phyloP scores from a whole-genome alignment of 2,113 vertebrate species.

The Dasyornis broadbenti region DNA sequence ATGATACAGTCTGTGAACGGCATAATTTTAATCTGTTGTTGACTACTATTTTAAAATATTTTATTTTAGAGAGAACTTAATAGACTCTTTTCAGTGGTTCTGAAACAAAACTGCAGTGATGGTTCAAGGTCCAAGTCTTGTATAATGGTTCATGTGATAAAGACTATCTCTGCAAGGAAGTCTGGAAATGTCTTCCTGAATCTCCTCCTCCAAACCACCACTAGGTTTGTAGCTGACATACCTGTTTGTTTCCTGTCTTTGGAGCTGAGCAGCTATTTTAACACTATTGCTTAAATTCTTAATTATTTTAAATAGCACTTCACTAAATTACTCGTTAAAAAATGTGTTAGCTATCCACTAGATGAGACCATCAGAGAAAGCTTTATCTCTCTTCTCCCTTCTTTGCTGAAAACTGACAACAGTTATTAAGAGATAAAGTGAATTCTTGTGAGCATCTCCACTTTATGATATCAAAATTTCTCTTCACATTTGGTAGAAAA shows the following conservation, averaged over 20 bases:
- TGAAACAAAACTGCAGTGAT: background rate
- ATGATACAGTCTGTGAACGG: background rate
- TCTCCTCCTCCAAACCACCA: background rate
- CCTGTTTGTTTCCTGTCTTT: background rate
- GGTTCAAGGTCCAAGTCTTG: background rate
- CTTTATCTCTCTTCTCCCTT: background rate
- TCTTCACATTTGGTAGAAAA: background rate
- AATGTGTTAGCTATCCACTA: background rate
- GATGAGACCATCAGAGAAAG: background rate
- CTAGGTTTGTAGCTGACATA: background rate
- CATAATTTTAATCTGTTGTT: background rate
- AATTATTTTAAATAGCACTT: background rate
- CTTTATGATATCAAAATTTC: background rate
- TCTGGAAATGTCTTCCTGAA: background rate
- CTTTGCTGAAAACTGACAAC: background rate
- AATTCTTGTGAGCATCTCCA: background rate
- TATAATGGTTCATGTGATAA: background rate
- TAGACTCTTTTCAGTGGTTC: background rate
- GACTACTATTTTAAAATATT: background rate
- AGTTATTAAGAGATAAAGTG: background rate
- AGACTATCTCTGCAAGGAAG: background rate
- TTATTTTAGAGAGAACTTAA: background rate
- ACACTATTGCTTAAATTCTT: background rate
- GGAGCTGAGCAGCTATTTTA: background rate
- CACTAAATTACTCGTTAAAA: background rate